A percentile compares a stretch with the other conserved stretches of the same genome.
phyloP scores from a whole-genome alignment of 2,888 invertebrate genomes.

The Hololepta plana region DNA sequence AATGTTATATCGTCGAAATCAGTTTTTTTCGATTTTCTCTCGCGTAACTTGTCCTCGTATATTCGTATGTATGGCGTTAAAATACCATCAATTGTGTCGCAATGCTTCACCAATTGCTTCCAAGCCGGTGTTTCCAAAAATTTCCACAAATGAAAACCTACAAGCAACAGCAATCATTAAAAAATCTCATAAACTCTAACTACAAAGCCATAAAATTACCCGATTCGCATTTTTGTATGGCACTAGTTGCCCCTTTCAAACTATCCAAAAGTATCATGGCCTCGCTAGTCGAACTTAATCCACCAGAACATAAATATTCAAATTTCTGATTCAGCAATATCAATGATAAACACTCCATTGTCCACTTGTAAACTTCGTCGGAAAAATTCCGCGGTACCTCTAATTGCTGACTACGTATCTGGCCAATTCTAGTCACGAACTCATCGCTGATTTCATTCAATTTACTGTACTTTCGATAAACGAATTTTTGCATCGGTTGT shows the following conservation, averaged over 20 bases:
- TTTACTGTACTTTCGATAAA: no score
- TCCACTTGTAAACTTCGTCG: conserved; percentile 46
- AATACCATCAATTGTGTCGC: conserved; percentile 41
- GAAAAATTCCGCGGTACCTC: conserved; percentile 39
- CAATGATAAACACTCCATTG: conserved; percentile 42
- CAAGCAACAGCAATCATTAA: neutral
- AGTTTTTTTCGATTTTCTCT: conserved; percentile 13
- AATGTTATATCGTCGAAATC: conserved; percentile 1
- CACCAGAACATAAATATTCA: conserved; percentile 36
- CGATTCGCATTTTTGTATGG: conserved; percentile 41
- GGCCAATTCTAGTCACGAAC: conserved; percentile 30
- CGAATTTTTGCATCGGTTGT: conserved; percentile 29
- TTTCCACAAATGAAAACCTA: conserved; percentile 45
- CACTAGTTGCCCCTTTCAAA: conserved; percentile 35
- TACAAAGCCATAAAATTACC: conserved; percentile 11
- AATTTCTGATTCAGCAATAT: conserved; percentile 39
- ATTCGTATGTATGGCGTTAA: conserved; percentile 39
- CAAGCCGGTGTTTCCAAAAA: conserved; percentile 40
- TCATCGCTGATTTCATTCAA: conserved; percentile 26
- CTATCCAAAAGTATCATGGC: conserved; percentile 38
- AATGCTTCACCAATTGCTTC: conserved; percentile 36
- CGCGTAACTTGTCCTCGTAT: conserved; percentile 21
- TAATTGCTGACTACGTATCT: conserved; percentile 40
- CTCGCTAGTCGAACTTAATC: conserved; percentile 34
- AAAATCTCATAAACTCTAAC: neutral